Base-by-base conservation (phyloP, 2,888 invertebrate genomes). In the Hanleya hanleyi region DNA sequence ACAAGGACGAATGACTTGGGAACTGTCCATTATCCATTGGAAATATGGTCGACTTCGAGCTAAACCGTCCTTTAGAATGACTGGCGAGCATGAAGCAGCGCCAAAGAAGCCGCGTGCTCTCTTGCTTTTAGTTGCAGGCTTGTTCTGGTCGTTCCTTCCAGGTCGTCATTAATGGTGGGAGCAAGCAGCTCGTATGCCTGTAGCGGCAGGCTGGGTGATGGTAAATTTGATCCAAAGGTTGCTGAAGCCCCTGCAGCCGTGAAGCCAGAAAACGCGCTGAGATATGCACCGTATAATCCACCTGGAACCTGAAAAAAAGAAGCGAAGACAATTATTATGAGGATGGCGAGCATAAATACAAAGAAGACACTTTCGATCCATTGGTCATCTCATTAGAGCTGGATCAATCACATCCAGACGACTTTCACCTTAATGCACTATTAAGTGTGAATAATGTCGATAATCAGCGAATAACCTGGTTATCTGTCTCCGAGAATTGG, bases 21-120 rank as follows among this genome's bases (percentile, higher is more conserved):
- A n/a, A n/a, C n/a, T n/a, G n/a, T n/a, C n/a, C n/a, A n/a, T n/a
- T n/a, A n/a, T n/a, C n/a, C n/a, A n/a, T n/a, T n/a, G n/a, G n/a
- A n/a, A n/a, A n/a, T n/a, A n/a, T n/a, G n/a, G n/a, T n/a, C n/a
- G n/a, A n/a, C n/a, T n/a, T n/a, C n/a, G n/a, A n/a, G n/a, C n/a
- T n/a, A n/a, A n/a, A n/a, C n/a, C 57, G 18, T 22, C 22, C 5
- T 47, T 76, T 51, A 79, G 57, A 80, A 76, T 33, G 68, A 71
- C 38, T 77, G 70, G 9, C 80, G 47, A 62, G 76, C 76, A 57
- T 80, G 80, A 68, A 75, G 75, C 41, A 80, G 61, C 6, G 78
- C 80, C 37, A 80, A 67, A 18, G 80, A 75, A 1, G 80, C 80
- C 9, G 78, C 78, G 66, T 80, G 80, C 67, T 80, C 80, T 22